Evolutionary conservation across 1,140 invertebrate species (phyloP).

Genomic region (Kradibia gibbosae): DNA sequence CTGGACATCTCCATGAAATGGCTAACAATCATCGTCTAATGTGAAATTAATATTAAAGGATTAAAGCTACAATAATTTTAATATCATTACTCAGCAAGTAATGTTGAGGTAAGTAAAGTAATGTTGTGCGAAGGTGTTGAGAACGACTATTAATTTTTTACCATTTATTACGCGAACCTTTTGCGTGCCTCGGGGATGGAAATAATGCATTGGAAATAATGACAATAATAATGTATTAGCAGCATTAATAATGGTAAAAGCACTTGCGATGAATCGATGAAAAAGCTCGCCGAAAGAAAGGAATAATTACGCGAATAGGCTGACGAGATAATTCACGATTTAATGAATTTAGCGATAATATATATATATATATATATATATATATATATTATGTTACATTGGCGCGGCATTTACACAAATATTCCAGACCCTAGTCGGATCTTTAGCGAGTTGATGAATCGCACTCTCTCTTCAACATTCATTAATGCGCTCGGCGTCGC

Average conservation of each 20-base stretch:
- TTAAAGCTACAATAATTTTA: not conserved
- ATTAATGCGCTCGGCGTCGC: not conserved
- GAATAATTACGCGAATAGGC: not conserved
- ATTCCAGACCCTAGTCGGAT: not conserved
- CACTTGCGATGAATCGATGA: slow-evolving; percentile 2
- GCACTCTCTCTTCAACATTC: not conserved
- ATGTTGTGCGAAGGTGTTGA: not conserved
- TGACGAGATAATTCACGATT: not conserved
- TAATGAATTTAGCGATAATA: not conserved
- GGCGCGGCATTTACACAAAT: not conserved
- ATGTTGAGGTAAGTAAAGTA: not conserved
- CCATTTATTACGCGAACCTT: not conserved
- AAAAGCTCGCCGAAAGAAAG: not conserved
- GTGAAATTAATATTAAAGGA: slow-evolving; percentile 14
- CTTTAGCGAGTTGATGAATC: slow-evolving; percentile 5
- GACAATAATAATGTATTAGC: too few relatives aligned
- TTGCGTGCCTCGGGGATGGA: not conserved
- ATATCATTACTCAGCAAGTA: slow-evolving; percentile 1
- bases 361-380: too few relatives aligned
- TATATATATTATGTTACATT: not conserved
- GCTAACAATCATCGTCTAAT: not conserved
- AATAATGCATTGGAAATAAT: too few relatives aligned
- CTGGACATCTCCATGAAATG: not conserved
- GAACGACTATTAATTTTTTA: slow-evolving; percentile 11
- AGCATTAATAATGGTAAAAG: too few relatives aligned